phyloP scores from a whole-genome alignment of 2,888 invertebrate genomes.

The Drosophila putrida region DNA sequence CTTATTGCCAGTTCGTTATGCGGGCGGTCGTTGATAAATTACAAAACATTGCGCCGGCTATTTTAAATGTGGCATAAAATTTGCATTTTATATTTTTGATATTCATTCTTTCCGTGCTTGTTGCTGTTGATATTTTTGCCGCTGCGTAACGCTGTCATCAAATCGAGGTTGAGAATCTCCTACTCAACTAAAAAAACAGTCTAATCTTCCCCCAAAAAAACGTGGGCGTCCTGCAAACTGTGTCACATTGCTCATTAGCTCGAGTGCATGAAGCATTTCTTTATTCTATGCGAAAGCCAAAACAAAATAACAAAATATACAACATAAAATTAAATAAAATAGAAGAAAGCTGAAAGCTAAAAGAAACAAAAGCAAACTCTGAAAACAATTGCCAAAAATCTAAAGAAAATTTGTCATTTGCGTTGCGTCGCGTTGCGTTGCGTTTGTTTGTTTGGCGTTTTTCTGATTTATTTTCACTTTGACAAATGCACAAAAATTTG shows the following conservation, averaged over 20 bases:
- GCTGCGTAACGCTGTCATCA: slow-evolving; percentile 46
- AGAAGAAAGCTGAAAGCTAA: slow-evolving; percentile 4
- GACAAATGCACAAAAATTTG: slow-evolving; percentile 79
- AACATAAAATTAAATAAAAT: slow-evolving; percentile 3
- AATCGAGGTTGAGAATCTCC: slow-evolving; percentile 51
- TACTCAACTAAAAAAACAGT: slow-evolving; percentile 52
- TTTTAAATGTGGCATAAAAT: slow-evolving; percentile 79
- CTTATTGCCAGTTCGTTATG: slow-evolving; percentile 38
- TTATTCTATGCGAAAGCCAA: slow-evolving; percentile 26
- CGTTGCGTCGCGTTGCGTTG: slow-evolving; percentile 21
- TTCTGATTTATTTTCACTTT: slow-evolving; percentile 77
- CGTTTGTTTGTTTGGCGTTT: slow-evolving; percentile 70
- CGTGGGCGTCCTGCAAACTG: slow-evolving; percentile 63
- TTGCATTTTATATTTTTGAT: slow-evolving; percentile 69
- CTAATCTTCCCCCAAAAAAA: slow-evolving; percentile 53
- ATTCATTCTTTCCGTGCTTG: slow-evolving; percentile 31
- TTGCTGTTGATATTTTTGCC: slow-evolving; percentile 32
- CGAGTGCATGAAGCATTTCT: slow-evolving; percentile 70
- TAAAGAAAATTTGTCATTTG: slow-evolving; percentile 69
- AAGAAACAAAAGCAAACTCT: slow-evolving; percentile 21
- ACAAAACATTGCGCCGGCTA: slow-evolving; percentile 76
- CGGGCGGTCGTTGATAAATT: slow-evolving; percentile 80
- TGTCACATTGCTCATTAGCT: slow-evolving; percentile 78
- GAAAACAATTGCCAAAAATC: slow-evolving; percentile 55
- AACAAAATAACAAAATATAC: slow-evolving; percentile 8